Percentiles rank a stretch among this genome's conserved stretches.
These are phyloP conservation scores for Orchestia grillus DNA, from an alignment of 1,140 invertebrate species.

Conservation along the genomic window DNA sequence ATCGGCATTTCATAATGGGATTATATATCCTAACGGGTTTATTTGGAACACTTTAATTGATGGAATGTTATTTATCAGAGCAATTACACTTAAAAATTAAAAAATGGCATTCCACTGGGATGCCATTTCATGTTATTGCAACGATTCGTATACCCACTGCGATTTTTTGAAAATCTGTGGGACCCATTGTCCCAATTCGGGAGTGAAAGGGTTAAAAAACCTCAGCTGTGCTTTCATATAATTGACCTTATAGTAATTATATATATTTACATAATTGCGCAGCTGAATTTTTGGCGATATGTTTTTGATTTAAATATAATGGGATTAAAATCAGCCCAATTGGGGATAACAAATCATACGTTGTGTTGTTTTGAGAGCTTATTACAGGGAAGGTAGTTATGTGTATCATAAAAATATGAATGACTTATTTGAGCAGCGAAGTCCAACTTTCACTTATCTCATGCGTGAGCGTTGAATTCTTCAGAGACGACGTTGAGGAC, in stretches of 20 bases:
- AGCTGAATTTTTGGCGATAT: not conserved
- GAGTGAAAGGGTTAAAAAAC: no score
- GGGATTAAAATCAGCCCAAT: not conserved
- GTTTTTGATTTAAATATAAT: not conserved
- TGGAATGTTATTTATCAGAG: no score
- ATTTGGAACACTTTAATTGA: no score
- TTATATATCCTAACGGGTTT: no score
- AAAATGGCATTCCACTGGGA: no score
- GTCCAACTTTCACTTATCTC: not conserved
- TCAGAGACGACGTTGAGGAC: slow-evolving; percentile 48
- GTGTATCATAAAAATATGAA: not conserved
- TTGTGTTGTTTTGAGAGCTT: not conserved
- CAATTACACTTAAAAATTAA: no score
- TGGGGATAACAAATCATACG: not conserved
- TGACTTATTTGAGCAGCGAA: not conserved
- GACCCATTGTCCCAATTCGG: no score
- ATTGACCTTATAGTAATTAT: not conserved
- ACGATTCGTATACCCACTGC: no score
- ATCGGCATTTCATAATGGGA: no score
- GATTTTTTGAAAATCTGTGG: no score
- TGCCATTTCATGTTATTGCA: no score
- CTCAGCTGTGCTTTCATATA: not conserved
- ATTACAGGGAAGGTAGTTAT: not conserved
- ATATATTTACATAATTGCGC: not conserved
- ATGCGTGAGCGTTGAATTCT: not conserved